phyloP scores from a whole-genome alignment of 2,888 invertebrate species.

The Epirrhoe tristata region DNA sequence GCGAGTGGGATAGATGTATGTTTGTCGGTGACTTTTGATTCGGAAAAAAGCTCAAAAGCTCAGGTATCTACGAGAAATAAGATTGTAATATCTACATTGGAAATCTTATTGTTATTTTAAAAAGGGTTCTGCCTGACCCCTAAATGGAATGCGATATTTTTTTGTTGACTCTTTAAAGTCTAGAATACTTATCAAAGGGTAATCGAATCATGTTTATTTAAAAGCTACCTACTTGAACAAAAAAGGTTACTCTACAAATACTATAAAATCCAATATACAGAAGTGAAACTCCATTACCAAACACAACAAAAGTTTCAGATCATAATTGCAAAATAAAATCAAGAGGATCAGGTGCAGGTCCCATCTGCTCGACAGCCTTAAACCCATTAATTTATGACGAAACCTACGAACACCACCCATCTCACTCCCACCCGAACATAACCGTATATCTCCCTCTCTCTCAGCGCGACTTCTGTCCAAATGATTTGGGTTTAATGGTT shows the following conservation, averaged over 20 bases:
- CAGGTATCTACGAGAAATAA: background rate
- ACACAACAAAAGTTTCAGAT: constrained; percentile 34
- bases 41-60: constrained; percentile 11
- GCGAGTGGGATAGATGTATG: constrained; percentile 47
- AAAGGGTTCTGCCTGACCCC: background rate
- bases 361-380: constrained; percentile 64
- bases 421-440: constrained; percentile 57
- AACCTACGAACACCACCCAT: constrained; percentile 55
- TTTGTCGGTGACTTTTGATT: constrained; percentile 57
- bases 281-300: constrained; percentile 18
- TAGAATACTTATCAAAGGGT: no score
- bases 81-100: background rate
- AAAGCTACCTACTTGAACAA: background rate
- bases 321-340: constrained; percentile 78
- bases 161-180: no score
- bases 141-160: no score
- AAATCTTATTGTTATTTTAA: background rate
- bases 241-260: constrained; percentile 4
- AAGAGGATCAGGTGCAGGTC: constrained; percentile 76
- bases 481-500: constrained; percentile 77
- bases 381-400: constrained; percentile 63
- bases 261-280: constrained; percentile 13
- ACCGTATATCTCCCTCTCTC: constrained; percentile 55
- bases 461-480: constrained; percentile 75
- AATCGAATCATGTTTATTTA: background rate